phyloP scores from a whole-genome alignment of 2,888 invertebrate species.

The Erebia ligea region DNA sequence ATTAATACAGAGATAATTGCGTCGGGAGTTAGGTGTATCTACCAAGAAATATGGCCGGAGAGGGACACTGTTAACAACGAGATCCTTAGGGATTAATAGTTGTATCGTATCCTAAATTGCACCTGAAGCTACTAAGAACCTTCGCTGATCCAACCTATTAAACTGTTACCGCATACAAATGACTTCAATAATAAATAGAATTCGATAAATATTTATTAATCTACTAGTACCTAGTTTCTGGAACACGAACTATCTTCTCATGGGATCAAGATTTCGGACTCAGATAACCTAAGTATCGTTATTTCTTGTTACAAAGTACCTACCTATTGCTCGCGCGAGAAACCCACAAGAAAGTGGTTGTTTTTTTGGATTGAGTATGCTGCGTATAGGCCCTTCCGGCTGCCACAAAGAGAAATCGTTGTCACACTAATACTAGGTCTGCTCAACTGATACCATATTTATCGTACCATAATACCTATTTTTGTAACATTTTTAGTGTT shows the following conservation, averaged over 20 bases:
- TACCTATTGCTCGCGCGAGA: no score
- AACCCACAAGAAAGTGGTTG: no score
- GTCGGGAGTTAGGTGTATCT: constrained; percentile 17
- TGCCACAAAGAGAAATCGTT: no score
- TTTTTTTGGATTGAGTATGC: no score
- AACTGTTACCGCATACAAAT: constrained; percentile 41
- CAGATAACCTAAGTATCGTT: neutral
- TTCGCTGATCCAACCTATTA: constrained; percentile 12
- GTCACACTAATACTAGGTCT: no score
- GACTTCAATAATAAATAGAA: neutral
- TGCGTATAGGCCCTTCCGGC: no score
- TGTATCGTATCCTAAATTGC: constrained; percentile 26
- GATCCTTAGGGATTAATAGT: constrained; percentile 30
- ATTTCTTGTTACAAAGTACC: no score
- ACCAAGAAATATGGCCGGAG: constrained; percentile 26
- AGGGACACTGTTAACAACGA: constrained; percentile 23
- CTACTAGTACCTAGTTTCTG: neutral
- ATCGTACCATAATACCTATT: no score
- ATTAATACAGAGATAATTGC: constrained; percentile 25
- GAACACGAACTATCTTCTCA: neutral
- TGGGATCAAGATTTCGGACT: neutral
- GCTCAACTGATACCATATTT: no score
- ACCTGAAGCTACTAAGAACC: constrained; percentile 26
- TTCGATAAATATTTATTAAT: neutral
- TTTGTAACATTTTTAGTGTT: no score